These are phyloP conservation scores for Nymphicus hollandicus DNA, from an alignment of 2,113 vertebrate species.

Conservation along the genomic window DNA sequence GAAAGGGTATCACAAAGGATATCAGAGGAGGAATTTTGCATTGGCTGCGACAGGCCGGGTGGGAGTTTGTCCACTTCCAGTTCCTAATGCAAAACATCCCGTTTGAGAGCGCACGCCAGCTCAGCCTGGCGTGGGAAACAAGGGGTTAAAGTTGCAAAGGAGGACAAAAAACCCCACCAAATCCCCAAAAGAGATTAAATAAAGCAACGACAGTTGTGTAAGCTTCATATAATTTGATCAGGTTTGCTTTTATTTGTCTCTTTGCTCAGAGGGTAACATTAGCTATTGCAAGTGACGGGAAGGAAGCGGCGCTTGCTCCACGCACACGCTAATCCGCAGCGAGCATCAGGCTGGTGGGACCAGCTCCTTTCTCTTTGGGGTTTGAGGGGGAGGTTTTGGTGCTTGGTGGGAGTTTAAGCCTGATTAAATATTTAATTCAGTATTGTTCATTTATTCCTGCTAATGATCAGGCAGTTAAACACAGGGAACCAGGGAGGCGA, in stretches of 20 bases:
- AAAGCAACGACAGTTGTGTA: slow-evolving; percentile 52
- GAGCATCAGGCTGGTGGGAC: neutral
- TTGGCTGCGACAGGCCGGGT: neutral
- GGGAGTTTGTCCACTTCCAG: neutral
- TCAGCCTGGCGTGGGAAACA: neutral
- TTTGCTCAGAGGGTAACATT: slow-evolving; percentile 60
- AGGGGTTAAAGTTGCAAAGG: slow-evolving; percentile 24
- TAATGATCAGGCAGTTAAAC: slow-evolving; percentile 19
- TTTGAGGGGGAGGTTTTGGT: neutral
- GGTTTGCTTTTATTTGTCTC: slow-evolving; percentile 67
- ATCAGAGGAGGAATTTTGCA: neutral
- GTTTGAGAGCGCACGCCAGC: neutral
- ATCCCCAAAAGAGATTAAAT: slow-evolving; percentile 51
- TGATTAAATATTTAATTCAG: slow-evolving; percentile 52
- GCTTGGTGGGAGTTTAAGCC: slow-evolving; percentile 30
- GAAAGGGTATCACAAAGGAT: neutral
- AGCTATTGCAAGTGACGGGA: slow-evolving; percentile 47
- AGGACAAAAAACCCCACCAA: neutral
- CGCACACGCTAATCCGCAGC: neutral
- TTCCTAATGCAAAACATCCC: neutral
- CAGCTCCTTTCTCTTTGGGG: slow-evolving; percentile 13
- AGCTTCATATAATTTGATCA: slow-evolving; percentile 64
- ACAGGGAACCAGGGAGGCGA: fast-evolving
- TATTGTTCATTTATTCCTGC: slow-evolving; percentile 39
- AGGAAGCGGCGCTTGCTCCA: slow-evolving; percentile 3